Conservation (phyloP, 2,113 vertebrate species). For the Indri indri region DNA sequence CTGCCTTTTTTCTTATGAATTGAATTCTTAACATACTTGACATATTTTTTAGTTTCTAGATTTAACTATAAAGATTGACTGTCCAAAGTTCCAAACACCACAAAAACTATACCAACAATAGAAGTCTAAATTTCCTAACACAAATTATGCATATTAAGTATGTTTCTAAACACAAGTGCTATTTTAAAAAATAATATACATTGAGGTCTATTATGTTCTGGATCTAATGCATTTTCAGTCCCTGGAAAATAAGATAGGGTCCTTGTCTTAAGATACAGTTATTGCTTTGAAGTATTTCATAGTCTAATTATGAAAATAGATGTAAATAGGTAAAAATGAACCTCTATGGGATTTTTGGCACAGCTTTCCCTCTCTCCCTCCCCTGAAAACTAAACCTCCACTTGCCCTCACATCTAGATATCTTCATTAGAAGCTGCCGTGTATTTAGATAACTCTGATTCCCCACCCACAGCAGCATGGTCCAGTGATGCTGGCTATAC, state of each 20-base stretch:
- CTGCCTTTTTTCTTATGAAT: background rate
- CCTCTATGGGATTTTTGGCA: background rate
- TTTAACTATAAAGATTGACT: constrained; percentile 42
- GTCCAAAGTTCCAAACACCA: background rate
- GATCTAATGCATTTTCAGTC: background rate
- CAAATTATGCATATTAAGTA: background rate
- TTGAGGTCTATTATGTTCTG: background rate
- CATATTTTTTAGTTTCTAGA: background rate
- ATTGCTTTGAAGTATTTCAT: background rate
- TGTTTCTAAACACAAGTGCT: background rate
- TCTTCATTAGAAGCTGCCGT: background rate
- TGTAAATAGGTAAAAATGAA: background rate
- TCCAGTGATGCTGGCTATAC: background rate
- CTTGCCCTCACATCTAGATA: background rate
- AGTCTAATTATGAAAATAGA: background rate
- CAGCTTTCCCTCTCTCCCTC: background rate
- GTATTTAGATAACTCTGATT: background rate
- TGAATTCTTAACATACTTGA: constrained; percentile 18
- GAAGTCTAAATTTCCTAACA: background rate
- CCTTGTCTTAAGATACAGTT: background rate
- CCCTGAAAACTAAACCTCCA: background rate
- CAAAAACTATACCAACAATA: background rate
- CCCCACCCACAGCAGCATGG: background rate
- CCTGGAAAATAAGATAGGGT: constrained; percentile 11
- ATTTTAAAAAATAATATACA: background rate